Percentiles rank a stretch among this genome's conserved stretches.
Evolutionary conservation across 2,797 vertebrate species (phyloP).

Genomic region (Trematomus bernacchii): DNA sequence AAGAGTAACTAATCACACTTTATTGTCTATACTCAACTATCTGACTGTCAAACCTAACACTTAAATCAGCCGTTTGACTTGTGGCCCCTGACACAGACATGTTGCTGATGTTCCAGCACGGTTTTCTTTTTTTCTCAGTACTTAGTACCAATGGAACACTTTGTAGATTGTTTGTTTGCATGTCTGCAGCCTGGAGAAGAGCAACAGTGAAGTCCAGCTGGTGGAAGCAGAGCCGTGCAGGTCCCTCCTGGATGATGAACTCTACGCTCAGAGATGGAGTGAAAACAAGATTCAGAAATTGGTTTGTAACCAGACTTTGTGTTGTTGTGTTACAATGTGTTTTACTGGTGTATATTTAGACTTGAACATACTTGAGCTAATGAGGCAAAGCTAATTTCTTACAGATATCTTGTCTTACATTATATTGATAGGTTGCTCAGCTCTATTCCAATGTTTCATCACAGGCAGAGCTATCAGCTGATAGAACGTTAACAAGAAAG

Average conservation of each 20-base stretch:
- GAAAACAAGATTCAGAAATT: slow-evolving; percentile 44
- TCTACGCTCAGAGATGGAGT: not conserved
- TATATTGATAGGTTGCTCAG: not conserved
- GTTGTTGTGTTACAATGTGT: not conserved
- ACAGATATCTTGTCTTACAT: not conserved
- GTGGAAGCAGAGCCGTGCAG: slow-evolving; percentile 51
- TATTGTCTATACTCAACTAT: not conserved
- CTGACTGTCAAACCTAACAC: not conserved
- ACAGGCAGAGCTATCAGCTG: not conserved
- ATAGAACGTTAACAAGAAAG: not conserved
- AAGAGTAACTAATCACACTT: slow-evolving; percentile 45
- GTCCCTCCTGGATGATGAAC: slow-evolving; percentile 14
- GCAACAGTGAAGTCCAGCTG: slow-evolving; percentile 29
- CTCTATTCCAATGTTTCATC: not conserved
- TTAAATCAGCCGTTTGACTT: not conserved
- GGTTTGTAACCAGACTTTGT: slow-evolving; percentile 48
- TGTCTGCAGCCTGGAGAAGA: slow-evolving; percentile 65
- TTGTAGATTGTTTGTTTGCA: slow-evolving; percentile 22
- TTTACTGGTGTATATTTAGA: not conserved
- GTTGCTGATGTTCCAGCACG: not conserved
- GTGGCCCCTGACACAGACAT: not conserved
- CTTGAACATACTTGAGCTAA: not conserved
- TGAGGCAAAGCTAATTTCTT: not conserved
- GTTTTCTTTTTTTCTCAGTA: not conserved
- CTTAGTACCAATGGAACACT: not conserved